Evolutionary conservation across 1,140 invertebrate genomes (phyloP), one percentile per base, ranked within the genome.

Genomic region (Drosophila repletoides): DNA sequence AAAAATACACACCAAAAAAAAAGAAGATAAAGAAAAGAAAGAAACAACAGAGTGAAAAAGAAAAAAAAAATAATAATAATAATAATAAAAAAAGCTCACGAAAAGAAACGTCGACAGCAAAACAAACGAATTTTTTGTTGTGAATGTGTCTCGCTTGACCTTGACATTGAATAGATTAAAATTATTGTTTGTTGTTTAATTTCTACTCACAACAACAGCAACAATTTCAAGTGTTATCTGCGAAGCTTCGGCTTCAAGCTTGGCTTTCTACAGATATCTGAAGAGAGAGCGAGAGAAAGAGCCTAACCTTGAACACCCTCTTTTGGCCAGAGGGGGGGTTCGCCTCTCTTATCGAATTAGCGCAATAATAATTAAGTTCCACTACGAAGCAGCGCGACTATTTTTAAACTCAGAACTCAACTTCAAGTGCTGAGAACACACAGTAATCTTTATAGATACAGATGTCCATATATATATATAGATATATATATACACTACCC

Each of bases 111-210:
- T 51, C 15, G 26, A 49, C 43, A 66, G 63, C 63, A 66, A 66
- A 53, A 63, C 58, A 68, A 61, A 63, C 31, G 48, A 72, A 72
- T 58, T 45, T 69, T 19, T 63, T 63, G 56, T 68, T 49, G 9
- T 76, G 52, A 28, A 40, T 29, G 28, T 61, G 33, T 60, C 64
- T 60, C 49, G 33, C 6, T 33, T 79, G 77, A 81, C 77, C 77
- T 81, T 81, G 77, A 81, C 77, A 81, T 81, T 81, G 77, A 81
- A 83, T 81, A 81, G 77, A 81, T 81, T 79, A 79, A 64, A 59
- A 53, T 40, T 34, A 58, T 60, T 68, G 34, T 45, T 36, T 5
- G 24, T 17, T 77, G 33, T 41, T 77, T 61, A 56, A 51, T 61
- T 83, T 81, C 67, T 53, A 63, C 34, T 41, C 26, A 19, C 45